phyloP scores from a whole-genome alignment of 2,113 vertebrate genomes.

The Sturnira hondurensis region DNA sequence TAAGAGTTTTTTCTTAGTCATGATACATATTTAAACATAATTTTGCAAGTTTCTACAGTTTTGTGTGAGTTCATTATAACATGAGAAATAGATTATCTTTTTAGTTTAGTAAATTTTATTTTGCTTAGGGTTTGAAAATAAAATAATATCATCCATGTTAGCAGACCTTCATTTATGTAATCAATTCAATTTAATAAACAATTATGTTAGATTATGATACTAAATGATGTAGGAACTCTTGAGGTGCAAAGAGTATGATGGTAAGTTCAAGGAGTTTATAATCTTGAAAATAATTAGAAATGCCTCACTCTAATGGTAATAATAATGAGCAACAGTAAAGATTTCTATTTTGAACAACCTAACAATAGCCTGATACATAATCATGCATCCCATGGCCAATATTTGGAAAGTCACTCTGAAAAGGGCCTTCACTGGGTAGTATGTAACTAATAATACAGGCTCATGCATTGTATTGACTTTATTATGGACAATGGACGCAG shows the following conservation, averaged over 20 bases:
- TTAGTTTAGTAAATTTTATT: neutral
- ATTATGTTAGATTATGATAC: conserved; percentile 14
- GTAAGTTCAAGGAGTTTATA: neutral
- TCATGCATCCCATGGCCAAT: neutral
- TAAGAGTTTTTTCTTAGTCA: neutral
- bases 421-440: neutral
- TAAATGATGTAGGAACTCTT: neutral
- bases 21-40: neutral
- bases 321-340: neutral
- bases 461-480: neutral
- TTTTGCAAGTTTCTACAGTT: neutral
- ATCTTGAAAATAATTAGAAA: conserved; percentile 28
- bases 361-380: neutral
- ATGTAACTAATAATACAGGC: neutral
- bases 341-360: neutral
- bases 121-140: neutral
- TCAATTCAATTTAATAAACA: conserved; percentile 9
- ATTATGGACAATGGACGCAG: neutral
- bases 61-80: neutral
- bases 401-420: neutral
- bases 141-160: neutral
- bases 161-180: neutral
- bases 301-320: neutral
- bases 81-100: neutral
- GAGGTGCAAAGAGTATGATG: neutral